Evolutionary conservation across 2,888 invertebrate genomes (phyloP), one percentile per base, ranked within the genome.

Genomic region (Eupithecia subumbrata): DNA sequence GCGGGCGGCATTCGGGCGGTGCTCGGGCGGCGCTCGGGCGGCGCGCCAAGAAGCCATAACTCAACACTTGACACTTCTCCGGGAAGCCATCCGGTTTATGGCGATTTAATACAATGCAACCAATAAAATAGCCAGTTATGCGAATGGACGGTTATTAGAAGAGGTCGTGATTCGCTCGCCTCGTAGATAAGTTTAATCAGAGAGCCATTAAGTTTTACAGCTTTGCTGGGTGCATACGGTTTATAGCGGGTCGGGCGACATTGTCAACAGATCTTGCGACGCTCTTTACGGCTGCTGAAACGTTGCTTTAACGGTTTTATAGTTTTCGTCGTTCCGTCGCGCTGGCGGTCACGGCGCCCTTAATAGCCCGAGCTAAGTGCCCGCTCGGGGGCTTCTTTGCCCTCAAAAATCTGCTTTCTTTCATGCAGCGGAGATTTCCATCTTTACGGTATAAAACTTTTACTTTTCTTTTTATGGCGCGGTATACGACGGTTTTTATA

Each of bases 261-360:
- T 94, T 95, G 95, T 95, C 95, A 94, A 95, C 94, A 94, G 94
- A 94, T 94, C 94, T 92, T 90, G 93, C 91, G 91, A 91, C 91
- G 91, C 92, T 93, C 94, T 94, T 95, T 94, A 95, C 93, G 88
- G 93, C 93, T 92, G 92, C 91, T 93, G 94, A 93, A 94, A 94
- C 92, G 94, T 92, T 94, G 92, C 93, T 94, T 94, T 94, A 94
- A 94, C 93, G 90, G 93, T 95, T 95, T 95, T 95, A 95, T 95
- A 94, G 94, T 94, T 94, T 93, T 92, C 89, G 93, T 90, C 92
- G 91, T 92, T 92, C 87, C 92, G 92, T 90, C 91, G 91, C 91
- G 89, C 91, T 90, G 91, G 91, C 93, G 94, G 94, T 92, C 93
- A 91, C 92, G 87, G 87, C 89, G 88, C 86, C 90, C 93, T 92